Base-by-base conservation (phyloP, 2,797 vertebrate genomes). In the Tokudaia muenninki region DNA sequence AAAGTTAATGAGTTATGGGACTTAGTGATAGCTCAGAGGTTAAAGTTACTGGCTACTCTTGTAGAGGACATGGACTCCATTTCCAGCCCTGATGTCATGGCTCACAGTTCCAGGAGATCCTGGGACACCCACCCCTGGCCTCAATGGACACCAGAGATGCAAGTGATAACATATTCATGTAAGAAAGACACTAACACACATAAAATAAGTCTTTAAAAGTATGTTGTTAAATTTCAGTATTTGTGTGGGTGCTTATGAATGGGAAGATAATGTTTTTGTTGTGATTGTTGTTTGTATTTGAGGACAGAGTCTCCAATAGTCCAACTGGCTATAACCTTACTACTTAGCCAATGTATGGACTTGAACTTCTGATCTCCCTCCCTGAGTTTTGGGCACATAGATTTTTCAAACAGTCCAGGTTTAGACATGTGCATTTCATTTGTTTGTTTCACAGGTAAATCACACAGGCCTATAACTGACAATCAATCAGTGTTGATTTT, bases 371-470 rank as follows among this genome's bases (percentile, higher is more conserved):
- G 78, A 80, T 21, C 7, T 44, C 41, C 81, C 81, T 83, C 31
- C 47, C 47, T 79, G 47, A 79, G 16, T 79, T 31, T 31, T 34
- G 12, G 24, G 24, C 24, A 26, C 47, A 77, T 13, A 50, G 77
- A 11, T 2, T 52, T 79, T 17, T 19, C 14, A 31, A 17, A 78
- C 29, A 79, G 77, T 16, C 77, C 77, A 52, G 29, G 16, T 79
- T 21, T 17, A 89, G 29, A 74, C 57, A 44, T 8, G 34, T n/a
- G 29, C 19, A 57, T 34, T 74, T 75, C 88, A 34, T 92, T 81
- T 57, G 26, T 83, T 47, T 90, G 55, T 95, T 92, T 96, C 63
- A 78, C 6, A 44, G 87, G 10, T 6, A 47, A 79, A 87, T n/a
- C 37, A 13, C 31, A 44, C 6, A 96, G 14, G 10, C 67, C 84